Conservation (phyloP, 2,113 vertebrate genomes). For the Aegotheles bennettii region DNA sequence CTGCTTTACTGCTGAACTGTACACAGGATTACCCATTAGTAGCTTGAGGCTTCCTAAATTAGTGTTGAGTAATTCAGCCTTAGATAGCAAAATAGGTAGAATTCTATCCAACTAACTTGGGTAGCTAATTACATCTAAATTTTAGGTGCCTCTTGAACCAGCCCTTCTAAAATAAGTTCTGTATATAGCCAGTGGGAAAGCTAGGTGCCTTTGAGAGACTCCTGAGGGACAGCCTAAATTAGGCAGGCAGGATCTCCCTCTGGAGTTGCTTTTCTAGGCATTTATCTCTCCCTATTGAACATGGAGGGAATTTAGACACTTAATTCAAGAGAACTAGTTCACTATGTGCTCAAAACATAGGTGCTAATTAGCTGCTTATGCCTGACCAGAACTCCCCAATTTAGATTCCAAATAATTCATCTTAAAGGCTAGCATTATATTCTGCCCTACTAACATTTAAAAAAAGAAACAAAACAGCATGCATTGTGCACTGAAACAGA, state of each 20-base stretch:
- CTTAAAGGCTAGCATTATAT: neutral
- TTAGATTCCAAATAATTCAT: neutral
- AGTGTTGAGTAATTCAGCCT: neutral
- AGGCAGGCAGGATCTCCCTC: neutral
- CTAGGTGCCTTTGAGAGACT: conserved; percentile 46
- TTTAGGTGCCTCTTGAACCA: neutral
- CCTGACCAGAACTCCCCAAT: neutral
- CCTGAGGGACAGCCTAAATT: conserved; percentile 15
- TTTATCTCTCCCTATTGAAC: neutral
- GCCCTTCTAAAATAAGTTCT: neutral
- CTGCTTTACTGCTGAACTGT: neutral
- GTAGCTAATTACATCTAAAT: neutral
- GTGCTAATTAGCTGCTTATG: conserved; percentile 25
- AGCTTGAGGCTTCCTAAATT: neutral
- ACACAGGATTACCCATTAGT: neutral
- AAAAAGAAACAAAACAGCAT: neutral
- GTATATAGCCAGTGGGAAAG: neutral
- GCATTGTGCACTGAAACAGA: neutral
- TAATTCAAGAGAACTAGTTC: conserved; percentile 60
- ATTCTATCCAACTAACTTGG: neutral
- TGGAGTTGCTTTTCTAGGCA: conserved; percentile 24
- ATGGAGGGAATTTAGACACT: neutral
- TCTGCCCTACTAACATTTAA: neutral
- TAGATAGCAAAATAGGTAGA: neutral
- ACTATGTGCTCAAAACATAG: conserved; percentile 44